These are phyloP conservation scores for Leptinotarsa peninsularis DNA, from an alignment of 2,888 invertebrate genomes.

Conservation along the genomic window DNA sequence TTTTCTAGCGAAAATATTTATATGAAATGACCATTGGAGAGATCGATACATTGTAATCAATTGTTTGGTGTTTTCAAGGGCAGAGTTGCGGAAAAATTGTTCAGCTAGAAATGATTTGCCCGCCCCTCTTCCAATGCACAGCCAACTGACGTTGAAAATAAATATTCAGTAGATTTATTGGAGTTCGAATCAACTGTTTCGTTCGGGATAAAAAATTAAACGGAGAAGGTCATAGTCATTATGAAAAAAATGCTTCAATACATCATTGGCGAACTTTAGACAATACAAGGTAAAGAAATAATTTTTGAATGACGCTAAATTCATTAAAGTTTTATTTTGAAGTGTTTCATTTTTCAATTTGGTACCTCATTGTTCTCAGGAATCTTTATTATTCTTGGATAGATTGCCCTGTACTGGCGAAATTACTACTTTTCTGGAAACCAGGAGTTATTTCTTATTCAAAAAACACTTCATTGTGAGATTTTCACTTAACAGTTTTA, in stretches of 20 bases:
- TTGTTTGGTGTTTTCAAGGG: slow-evolving; percentile 49
- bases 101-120: slow-evolving; percentile 49
- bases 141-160: slow-evolving; percentile 29
- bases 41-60: slow-evolving; percentile 49
- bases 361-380: no score
- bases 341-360: no score
- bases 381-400: no score
- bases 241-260: background rate
- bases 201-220: background rate
- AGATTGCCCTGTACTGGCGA: no score
- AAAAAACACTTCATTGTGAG: no score
- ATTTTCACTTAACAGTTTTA: no score
- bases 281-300: no score
- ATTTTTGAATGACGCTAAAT: no score
- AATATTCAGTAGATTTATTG: slow-evolving; percentile 32
- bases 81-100: slow-evolving; percentile 51
- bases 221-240: background rate
- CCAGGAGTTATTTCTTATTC: no score
- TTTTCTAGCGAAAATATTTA: slow-evolving; percentile 39
- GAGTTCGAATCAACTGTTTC: slow-evolving; percentile 20
- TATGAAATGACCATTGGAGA: slow-evolving; percentile 43
- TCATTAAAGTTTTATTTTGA: no score
- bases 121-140: slow-evolving; percentile 35
- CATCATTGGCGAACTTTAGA: no score
- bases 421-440: no score